phyloP scores from a whole-genome alignment of 1,140 invertebrate genomes.

The Ruditapes philippinarum region DNA sequence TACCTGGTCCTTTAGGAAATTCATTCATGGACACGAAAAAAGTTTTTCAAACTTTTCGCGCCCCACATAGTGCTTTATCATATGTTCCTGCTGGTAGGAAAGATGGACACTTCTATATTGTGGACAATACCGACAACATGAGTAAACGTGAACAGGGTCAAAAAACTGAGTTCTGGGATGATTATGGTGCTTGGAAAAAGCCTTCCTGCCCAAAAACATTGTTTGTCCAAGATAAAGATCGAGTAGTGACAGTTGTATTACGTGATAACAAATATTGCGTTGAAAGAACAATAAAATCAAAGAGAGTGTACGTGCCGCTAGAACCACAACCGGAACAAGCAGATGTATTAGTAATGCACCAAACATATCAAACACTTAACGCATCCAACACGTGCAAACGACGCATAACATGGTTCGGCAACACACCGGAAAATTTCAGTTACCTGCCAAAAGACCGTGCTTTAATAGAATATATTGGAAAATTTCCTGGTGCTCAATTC shows the following conservation, averaged over 20 bases:
- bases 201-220: background rate
- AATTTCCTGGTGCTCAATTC: background rate
- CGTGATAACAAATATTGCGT: constrained; percentile 10
- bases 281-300: background rate
- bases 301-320: background rate
- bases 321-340: background rate
- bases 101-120: constrained; percentile 2
- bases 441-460: background rate
- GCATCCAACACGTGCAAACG: background rate
- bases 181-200: background rate
- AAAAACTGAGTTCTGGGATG: constrained; percentile 44
- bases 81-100: background rate
- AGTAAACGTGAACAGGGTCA: background rate
- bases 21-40: constrained; percentile 12
- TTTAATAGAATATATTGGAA: constrained; percentile 37
- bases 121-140: constrained; percentile 4
- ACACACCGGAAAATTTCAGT: too few species aligned
- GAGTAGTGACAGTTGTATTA: too few species aligned
- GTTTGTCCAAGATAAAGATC: background rate
- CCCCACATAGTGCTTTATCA: background rate
- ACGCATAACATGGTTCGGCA: too few species aligned
- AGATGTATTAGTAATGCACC: background rate
- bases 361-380: constrained; percentile 5
- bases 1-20: background rate
- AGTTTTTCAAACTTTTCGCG: background rate